These are phyloP conservation scores for Zaprionus tsacasi DNA, from an alignment of 1,140 invertebrate species.

Conservation along the genomic window DNA sequence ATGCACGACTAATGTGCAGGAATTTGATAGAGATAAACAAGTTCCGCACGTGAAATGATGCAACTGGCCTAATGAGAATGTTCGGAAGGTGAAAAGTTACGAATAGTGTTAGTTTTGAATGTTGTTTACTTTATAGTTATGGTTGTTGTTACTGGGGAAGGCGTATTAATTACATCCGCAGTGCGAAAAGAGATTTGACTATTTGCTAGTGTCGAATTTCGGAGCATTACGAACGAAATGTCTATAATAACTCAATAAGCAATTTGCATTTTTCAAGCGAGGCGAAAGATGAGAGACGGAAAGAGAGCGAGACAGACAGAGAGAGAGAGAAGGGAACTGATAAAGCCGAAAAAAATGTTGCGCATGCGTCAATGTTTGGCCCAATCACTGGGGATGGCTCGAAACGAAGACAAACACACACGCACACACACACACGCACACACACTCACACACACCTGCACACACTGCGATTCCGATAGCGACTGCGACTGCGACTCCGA, in stretches of 20 bases:
- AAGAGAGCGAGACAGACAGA: neutral
- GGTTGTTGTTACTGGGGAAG: neutral
- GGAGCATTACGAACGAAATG: constrained; percentile 36
- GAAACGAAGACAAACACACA: constrained; percentile 7
- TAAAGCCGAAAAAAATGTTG: constrained; percentile 39
- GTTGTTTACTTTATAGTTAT: neutral
- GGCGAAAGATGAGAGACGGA: constrained; percentile 1
- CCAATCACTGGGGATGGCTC: constrained; percentile 36
- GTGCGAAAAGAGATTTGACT: constrained; percentile 24
- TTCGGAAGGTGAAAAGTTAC: constrained; percentile 1
- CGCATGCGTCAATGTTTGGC: constrained; percentile 39
- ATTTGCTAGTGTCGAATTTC: constrained; percentile 41
- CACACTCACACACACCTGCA: constrained; percentile 4
- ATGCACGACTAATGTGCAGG: constrained; percentile 14
- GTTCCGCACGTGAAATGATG: constrained; percentile 16
- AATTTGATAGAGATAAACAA: constrained; percentile 20
- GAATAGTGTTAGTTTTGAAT: neutral
- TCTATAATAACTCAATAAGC: constrained; percentile 56
- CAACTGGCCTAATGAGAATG: constrained; percentile 22
- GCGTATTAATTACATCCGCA: constrained; percentile 45
- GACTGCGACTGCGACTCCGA: neutral
- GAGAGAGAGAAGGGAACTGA: constrained; percentile 21
- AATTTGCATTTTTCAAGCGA: constrained; percentile 52
- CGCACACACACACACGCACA: constrained; percentile 5
- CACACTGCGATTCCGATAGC: neutral